Conservation (phyloP, 2,888 invertebrate genomes). For the Melanargia galathea region DNA sequence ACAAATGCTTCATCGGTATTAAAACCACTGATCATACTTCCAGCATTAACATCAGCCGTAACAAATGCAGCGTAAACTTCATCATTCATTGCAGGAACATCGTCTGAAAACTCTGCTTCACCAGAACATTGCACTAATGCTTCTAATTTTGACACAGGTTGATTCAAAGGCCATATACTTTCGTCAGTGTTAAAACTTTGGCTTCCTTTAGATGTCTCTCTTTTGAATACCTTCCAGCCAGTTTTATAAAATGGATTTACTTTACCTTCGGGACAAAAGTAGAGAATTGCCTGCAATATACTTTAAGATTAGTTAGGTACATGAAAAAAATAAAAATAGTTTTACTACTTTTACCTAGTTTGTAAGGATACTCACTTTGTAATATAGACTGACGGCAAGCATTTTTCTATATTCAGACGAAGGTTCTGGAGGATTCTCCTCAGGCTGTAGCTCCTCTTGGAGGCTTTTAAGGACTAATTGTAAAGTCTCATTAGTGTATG, state of each 20-base stretch:
- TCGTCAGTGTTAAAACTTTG: conserved; percentile 88
- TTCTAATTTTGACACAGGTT: conserved; percentile 89
- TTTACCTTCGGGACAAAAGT: conserved; percentile 77
- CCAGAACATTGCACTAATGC: conserved; percentile 86
- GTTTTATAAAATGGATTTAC: conserved; percentile 75
- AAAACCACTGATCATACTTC: conserved; percentile 81
- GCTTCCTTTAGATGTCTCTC: conserved; percentile 85
- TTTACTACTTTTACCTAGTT: not conserved
- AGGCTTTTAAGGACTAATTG: conserved; percentile 58
- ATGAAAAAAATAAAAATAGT: not conserved
- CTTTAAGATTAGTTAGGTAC: conserved; percentile 38
- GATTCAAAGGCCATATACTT: conserved; percentile 86
- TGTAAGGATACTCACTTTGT: conserved; percentile 65
- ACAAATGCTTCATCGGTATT: conserved; percentile 86
- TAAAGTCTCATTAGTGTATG: conserved; percentile 66
- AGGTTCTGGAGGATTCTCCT: conserved; percentile 74
- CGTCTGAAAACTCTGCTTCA: conserved; percentile 89
- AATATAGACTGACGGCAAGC: conserved; percentile 83
- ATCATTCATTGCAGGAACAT: conserved; percentile 84
- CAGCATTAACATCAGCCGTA: conserved; percentile 79
- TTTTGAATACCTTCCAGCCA: conserved; percentile 82
- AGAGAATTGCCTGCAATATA: conserved; percentile 74
- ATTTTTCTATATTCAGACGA: conserved; percentile 81
- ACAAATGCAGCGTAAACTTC: conserved; percentile 89
- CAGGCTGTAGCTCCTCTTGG: conserved; percentile 53